A percentile compares a stretch with the other conserved stretches of the same genome.
Conservation (phyloP, 1,140 invertebrate genomes). For the Cyclargus thomasi region DNA sequence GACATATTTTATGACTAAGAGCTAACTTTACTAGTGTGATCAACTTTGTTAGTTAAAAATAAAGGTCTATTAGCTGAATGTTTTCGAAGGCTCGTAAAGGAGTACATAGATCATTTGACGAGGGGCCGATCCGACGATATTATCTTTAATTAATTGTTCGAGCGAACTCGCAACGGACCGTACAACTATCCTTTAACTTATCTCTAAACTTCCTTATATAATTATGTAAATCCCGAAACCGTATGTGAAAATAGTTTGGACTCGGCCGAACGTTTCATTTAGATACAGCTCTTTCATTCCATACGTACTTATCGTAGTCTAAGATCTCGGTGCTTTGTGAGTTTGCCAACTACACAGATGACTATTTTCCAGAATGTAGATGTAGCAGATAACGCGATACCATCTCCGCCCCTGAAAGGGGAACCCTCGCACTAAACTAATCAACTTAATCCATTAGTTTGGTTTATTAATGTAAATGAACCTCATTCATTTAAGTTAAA, state of each 20-base stretch:
- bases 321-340: conserved; percentile 37
- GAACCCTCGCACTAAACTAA: neutral
- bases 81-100: neutral
- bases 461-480: conserved; percentile 4
- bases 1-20: too few species aligned
- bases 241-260: conserved; percentile 47
- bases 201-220: neutral
- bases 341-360: conserved; percentile 40
- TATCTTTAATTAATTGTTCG: conserved; percentile 3
- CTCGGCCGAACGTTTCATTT: conserved; percentile 42
- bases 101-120: neutral
- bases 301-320: conserved; percentile 31
- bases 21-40: too few species aligned
- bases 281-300: conserved; percentile 35
- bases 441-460: neutral
- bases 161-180: neutral
- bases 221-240: conserved; percentile 31
- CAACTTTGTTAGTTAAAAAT: too few species aligned
- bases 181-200: conserved; percentile 5
- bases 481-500: neutral
- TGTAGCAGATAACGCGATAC: conserved; percentile 15
- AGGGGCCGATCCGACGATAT: neutral
- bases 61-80: neutral
- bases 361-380: conserved; percentile 35
- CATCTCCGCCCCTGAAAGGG: conserved; percentile 3